Conservation (phyloP, 2,113 vertebrate species). For the Melanerpes formicivorus region DNA sequence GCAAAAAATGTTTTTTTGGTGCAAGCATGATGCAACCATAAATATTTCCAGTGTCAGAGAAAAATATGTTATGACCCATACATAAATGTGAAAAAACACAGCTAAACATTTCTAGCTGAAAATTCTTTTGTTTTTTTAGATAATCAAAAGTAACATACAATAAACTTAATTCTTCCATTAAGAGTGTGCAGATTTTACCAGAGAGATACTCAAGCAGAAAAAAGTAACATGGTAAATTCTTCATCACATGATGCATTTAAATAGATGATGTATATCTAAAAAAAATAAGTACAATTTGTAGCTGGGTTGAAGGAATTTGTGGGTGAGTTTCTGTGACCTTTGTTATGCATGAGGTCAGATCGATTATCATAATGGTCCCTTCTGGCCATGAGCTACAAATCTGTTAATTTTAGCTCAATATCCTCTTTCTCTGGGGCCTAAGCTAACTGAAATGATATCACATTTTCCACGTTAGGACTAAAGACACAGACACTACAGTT, state of each 20-base stretch:
- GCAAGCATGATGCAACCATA: neutral
- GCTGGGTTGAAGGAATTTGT: constrained; percentile 35
- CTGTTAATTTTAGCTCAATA: constrained; percentile 70
- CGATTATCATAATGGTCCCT: constrained; percentile 63
- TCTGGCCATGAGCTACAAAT: constrained; percentile 51
- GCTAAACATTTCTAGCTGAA: neutral
- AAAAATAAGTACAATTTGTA: neutral
- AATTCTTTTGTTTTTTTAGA: neutral
- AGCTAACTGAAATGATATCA: constrained; percentile 51
- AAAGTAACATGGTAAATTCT: neutral
- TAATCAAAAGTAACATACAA: neutral
- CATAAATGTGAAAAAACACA: neutral
- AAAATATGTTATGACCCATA: neutral
- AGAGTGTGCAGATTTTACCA: neutral
- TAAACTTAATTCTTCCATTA: neutral
- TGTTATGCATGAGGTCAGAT: constrained; percentile 53
- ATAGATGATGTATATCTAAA: neutral
- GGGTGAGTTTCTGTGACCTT: constrained; percentile 28
- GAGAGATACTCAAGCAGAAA: neutral
- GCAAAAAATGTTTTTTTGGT: neutral
- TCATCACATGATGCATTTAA: neutral
- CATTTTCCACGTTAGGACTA: constrained; percentile 52
- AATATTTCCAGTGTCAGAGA: neutral
- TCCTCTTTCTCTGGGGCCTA: constrained; percentile 48
- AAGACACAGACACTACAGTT: neutral